Evolutionary conservation across 1,140 invertebrate genomes (phyloP).

Genomic region (Formica exsecta): DNA sequence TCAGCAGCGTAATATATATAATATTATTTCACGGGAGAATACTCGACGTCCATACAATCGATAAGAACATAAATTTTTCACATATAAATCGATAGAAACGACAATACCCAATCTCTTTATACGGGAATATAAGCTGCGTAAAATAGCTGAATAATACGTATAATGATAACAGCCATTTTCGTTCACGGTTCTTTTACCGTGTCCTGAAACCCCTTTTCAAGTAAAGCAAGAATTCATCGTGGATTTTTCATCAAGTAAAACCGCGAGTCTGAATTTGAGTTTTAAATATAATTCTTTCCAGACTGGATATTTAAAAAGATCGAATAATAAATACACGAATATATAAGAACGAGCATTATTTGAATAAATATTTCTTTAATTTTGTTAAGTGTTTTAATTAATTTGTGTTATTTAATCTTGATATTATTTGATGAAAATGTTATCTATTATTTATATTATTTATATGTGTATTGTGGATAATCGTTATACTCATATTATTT

Average conservation of each 20-base stretch:
- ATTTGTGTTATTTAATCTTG: not conserved
- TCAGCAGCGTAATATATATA: not conserved
- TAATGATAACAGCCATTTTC: conserved; percentile 70
- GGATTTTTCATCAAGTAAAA: conserved; percentile 55
- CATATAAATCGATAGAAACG: conserved; percentile 45
- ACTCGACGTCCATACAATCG: not conserved
- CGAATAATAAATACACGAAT: not conserved
- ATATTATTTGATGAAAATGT: not conserved
- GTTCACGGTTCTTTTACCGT: conserved; percentile 46
- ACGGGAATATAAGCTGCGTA: conserved; percentile 42
- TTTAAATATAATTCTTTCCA: conserved; percentile 19
- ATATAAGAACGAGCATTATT: not conserved
- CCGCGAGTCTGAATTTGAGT: conserved; percentile 30
- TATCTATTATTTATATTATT: not conserved
- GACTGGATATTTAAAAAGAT: not conserved
- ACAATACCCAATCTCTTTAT: conserved; percentile 30
- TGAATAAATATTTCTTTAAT: not conserved
- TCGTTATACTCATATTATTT: too few species aligned
- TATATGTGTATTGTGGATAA: too few species aligned
- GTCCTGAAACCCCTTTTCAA: conserved; percentile 45
- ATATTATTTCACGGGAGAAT: not conserved
- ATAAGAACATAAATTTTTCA: conserved; percentile 54
- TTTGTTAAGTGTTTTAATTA: conserved; percentile 3
- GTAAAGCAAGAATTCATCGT: conserved; percentile 63
- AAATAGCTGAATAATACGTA: conserved; percentile 68